Evolutionary conservation across 2,113 vertebrate genomes (phyloP), one percentile per base, ranked within the genome.

Genomic region (Leptobrachium ailaonicum): DNA sequence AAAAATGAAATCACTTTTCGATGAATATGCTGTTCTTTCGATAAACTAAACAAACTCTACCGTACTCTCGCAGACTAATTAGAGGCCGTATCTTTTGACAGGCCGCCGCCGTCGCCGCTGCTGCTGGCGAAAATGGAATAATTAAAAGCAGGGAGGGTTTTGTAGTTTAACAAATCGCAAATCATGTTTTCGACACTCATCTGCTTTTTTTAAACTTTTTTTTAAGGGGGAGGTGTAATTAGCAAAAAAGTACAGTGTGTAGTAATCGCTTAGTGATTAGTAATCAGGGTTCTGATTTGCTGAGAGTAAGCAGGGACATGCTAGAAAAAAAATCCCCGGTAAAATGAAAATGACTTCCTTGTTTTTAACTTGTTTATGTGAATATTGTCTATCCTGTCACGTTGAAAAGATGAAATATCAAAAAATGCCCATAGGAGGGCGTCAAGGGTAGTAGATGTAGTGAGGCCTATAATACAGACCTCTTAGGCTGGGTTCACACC

Each of bases 121-220:
- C 76, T 82, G 32, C 20, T 71, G 41, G 74, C 66, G 83, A 82
- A 76, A 77, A 67, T 63, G 83, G 87, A 76, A 47, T 4, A 62
- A 13, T 80, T 84, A 67, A 79, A 83, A 80, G 71, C 60, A 90
- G 85, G 86, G 77, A 82, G 82, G 83, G 90, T 8, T 32, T 81
- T 87, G 50, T 71, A 87, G 81, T 70, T 73, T 83, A 82, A 83
- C 70, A 84, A 83, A 84, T 50, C 12, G 58, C 73, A 74, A 62
- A 62, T 69, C 56, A 69, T 47, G n/a, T 41, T 13, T 60, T 75
- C 42, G 62, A 54, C 40, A 72, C 70, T 20, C 70, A 72, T 72
- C 70, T 72, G 68, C 50, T 72, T 72, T 54, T 9, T 54, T 54
- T 32, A 32, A 32, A 32, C 20, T 32, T 32, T 32, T 32, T 32